These are phyloP conservation scores for Neofelis nebulosa DNA, from an alignment of 2,113 vertebrate species.

Conservation along the genomic window DNA sequence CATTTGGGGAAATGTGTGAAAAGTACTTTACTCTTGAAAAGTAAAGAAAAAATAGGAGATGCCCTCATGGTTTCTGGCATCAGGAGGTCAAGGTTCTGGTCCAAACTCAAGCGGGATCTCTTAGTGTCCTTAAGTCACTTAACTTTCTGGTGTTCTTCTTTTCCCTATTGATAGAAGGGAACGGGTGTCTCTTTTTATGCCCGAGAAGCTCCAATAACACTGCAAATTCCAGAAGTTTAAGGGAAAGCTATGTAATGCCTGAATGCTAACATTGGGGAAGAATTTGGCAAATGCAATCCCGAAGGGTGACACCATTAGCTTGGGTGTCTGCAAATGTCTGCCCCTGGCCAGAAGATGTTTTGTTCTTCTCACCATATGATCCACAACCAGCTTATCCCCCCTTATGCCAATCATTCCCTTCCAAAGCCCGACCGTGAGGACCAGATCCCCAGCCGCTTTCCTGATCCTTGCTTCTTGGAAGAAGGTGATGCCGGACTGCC, in stretches of 20 bases:
- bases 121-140: not conserved
- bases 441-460: not conserved
- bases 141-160: not conserved
- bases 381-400: not conserved
- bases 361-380: not conserved
- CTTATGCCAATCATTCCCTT: not conserved
- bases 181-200: not conserved
- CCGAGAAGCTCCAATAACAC: not conserved
- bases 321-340: not conserved
- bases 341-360: not conserved
- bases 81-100: not conserved
- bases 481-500: constrained; percentile 36
- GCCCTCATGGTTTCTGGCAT: not conserved
- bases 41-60: not conserved
- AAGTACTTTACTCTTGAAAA: not conserved
- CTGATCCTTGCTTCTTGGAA: constrained; percentile 9
- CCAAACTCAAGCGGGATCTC: not conserved
- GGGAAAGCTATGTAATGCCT: not conserved
- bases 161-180: not conserved
- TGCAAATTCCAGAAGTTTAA: not conserved
- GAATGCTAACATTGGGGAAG: not conserved
- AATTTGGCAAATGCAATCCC: not conserved
- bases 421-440: not conserved
- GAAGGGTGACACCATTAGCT: not conserved
- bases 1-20: not conserved